Evolutionary conservation across 2,797 vertebrate genomes (phyloP).

Genomic region (Gymnopithys bicolor): DNA sequence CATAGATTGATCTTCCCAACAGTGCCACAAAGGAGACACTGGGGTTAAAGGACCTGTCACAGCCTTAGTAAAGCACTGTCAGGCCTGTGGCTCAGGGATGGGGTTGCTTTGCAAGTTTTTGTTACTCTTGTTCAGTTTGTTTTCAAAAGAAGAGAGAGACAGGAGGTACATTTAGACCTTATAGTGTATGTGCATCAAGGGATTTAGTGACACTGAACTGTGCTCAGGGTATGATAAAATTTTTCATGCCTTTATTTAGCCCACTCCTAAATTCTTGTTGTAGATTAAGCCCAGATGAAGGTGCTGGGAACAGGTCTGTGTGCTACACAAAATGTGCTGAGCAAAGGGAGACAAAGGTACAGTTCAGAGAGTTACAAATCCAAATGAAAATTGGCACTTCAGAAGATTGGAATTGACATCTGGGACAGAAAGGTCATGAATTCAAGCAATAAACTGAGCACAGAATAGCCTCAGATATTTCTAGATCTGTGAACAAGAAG

Average conservation of each 20-base stretch:
- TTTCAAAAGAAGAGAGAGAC: neutral
- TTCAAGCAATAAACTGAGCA: neutral
- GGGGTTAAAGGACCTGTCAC: neutral
- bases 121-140: neutral
- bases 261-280: neutral
- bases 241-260: neutral
- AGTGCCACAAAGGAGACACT: neutral
- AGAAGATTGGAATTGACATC: neutral
- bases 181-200: rapidly evolving
- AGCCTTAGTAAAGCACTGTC: neutral
- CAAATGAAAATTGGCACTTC: neutral
- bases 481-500: neutral
- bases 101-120: neutral
- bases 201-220: neutral
- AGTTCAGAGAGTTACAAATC: neutral
- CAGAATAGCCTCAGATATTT: neutral
- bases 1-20: neutral
- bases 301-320: neutral
- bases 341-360: rapidly evolving
- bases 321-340: neutral
- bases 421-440: neutral
- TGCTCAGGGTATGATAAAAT: neutral
- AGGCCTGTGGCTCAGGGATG: neutral
- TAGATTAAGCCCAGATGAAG: neutral
- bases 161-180: neutral